phyloP scores from a whole-genome alignment of 2,113 vertebrate genomes.

The Henicopernis longicauda region DNA sequence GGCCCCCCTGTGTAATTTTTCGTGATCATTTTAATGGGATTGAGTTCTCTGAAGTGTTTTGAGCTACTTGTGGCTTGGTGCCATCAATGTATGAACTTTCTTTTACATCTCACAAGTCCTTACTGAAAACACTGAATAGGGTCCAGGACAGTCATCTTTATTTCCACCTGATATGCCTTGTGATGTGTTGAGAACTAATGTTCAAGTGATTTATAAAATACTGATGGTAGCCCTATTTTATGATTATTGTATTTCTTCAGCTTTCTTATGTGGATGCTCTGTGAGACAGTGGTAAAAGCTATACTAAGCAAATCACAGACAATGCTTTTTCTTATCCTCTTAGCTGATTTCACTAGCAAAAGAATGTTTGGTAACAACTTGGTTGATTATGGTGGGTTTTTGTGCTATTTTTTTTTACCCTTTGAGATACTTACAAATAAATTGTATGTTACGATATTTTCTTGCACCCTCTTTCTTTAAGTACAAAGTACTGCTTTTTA shows the following conservation, averaged over 20 bases:
- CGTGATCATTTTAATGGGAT: neutral
- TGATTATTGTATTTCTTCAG: neutral
- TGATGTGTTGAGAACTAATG: neutral
- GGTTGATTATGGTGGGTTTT: neutral
- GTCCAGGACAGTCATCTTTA: neutral
- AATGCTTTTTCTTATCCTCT: neutral
- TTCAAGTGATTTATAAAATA: neutral
- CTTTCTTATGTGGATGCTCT: neutral
- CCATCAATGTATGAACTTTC: neutral
- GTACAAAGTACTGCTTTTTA: neutral
- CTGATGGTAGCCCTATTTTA: neutral
- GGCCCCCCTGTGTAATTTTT: neutral
- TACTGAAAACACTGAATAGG: neutral
- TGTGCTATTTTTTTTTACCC: neutral
- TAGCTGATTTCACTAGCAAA: neutral
- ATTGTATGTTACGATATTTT: neutral
- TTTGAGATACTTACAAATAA: neutral
- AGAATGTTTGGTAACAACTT: neutral
- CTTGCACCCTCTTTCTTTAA: neutral
- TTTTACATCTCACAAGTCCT: neutral
- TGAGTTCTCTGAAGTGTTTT: neutral
- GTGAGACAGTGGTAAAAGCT: neutral
- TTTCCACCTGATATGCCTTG: neutral
- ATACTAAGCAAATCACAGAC: neutral
- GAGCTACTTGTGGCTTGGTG: neutral